Evolutionary conservation across 2,113 vertebrate species (phyloP).

Genomic region (Bambusicola thoracicus): DNA sequence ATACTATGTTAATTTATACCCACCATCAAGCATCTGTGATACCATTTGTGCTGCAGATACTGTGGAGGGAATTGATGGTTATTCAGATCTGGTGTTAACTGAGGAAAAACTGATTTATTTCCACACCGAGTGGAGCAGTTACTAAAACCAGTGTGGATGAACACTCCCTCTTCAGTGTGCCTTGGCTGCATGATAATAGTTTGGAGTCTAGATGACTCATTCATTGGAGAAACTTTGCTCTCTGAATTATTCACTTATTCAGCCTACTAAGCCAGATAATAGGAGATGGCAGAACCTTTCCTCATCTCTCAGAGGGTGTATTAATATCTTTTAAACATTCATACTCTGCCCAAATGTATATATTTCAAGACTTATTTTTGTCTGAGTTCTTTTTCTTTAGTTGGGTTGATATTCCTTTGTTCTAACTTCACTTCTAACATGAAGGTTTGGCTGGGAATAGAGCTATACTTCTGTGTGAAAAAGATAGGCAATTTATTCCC

Average conservation of each 20-base stretch:
- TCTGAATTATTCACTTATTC: slow-evolving; percentile 72
- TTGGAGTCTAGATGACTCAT: slow-evolving; percentile 56
- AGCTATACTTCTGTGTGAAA: not conserved
- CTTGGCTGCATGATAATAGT: slow-evolving; percentile 49
- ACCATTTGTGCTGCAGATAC: slow-evolving; percentile 68
- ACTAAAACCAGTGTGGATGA: slow-evolving; percentile 48
- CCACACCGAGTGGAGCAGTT: slow-evolving; percentile 34
- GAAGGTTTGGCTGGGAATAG: not conserved
- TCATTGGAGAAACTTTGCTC: slow-evolving; percentile 59
- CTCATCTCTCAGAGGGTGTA: slow-evolving; percentile 51
- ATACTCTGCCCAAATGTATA: slow-evolving; percentile 61
- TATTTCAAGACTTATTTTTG: slow-evolving; percentile 43
- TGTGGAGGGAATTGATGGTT: slow-evolving; percentile 50
- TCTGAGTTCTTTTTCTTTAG: not conserved
- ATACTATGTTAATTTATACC: slow-evolving; percentile 68
- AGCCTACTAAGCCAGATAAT: slow-evolving; percentile 68
- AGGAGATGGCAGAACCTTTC: slow-evolving; percentile 58
- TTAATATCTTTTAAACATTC: slow-evolving; percentile 71
- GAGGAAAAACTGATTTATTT: slow-evolving; percentile 69
- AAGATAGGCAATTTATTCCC: not conserved
- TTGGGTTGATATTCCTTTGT: not conserved
- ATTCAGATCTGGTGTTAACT: slow-evolving; percentile 50
- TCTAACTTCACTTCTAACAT: not conserved
- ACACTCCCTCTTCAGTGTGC: slow-evolving; percentile 37
- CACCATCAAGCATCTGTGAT: slow-evolving; percentile 71